Base-by-base conservation (phyloP, 2,797 vertebrate genomes). In the Chanos chanos region DNA sequence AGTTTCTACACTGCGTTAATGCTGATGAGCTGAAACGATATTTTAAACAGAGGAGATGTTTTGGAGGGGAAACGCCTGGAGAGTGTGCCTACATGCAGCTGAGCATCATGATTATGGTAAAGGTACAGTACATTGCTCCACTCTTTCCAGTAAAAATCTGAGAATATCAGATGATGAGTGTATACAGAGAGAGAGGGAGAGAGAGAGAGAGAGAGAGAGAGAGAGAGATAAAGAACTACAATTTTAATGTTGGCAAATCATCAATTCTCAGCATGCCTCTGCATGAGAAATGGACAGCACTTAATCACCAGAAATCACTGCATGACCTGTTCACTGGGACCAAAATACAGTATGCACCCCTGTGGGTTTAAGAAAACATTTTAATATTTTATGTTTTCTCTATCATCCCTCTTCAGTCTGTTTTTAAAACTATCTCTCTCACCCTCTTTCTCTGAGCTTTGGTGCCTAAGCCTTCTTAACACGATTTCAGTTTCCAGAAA, bases 391-490 rank as follows among this genome's bases (percentile, higher is more conserved):
- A 74, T 69, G 50, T 27, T 1, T 1, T 58, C 41, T 50, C 21
- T 47, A 30, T 67, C 51, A 9, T 15, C 27, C 30, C 74, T 72
- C 75, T 76, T 65, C 64, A 61, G 16, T 7, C 61, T 28, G 30
- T 33, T 49, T 24, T 68, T 75, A 60, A 50, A 68, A 15, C 7
- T 9, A 8, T 44, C 31, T 4, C 49, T 2, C 15, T 40, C 39
- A 19, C 36, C 71, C 53, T 53, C 47, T 71, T 47, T 49, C 41
- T 36, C 48, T 10, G 9, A 37, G 39, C 30, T 52, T 62, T 24
- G 21, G 37, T 56, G 39, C 59, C 70, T 41, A 39, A 72, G 73
- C 76, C 63, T 36, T 81, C 75, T 74, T 68, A 76, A 81, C 76
- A 64, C 61, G 39, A 76, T 76, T 68, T 64, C 51, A 69, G 72